Evolutionary conservation across 2,113 vertebrate species (phyloP), one percentile per base, ranked within the genome.

Genomic region (Hypanus sabinus): DNA sequence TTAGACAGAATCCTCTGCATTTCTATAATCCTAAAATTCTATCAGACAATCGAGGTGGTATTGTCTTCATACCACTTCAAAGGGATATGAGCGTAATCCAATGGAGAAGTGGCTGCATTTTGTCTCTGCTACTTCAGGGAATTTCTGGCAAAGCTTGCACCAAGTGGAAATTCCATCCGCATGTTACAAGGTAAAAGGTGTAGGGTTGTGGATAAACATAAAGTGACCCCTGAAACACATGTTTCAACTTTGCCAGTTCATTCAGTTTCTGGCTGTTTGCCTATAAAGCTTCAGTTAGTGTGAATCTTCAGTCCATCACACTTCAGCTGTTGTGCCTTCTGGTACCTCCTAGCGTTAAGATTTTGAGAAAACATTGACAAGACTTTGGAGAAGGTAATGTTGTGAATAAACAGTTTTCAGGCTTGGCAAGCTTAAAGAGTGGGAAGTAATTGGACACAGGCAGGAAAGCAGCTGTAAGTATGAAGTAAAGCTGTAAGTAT

Each of bases 401-500:
- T 65, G 8, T 65, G 14, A 65, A 65, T 65, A 65, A 65, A 65
- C 62, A 65, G 62, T 65, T 65, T 65, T 14, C 8, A 14, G 80
- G 18, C 80, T 22, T 83, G 20, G 81, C 55, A 30, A 85, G 24
- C 46, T 30, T 85, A 46, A 22, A 57, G 46, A 10, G 27, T 1
- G 20, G 20, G 46, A 83, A 22, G 10, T 83, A 83, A 55, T 83
- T 55, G 33, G 62, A 71, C 36, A 7, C 8, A 36, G 70, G n/a
- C 55, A 95, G 94, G 94, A 5, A 94, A 80, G 5, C 94, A 55
- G 94, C 73, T 76, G 76, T 38, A 57, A 55, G n/a, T 38, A 33
- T 93, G 75, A 91, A 80, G 81, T 85, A 24, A 30, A 24, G 24
- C 12, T 65, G 14, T 9, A 11, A 14, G 8, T 65, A 85, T 20